Conservation (phyloP, 2,113 vertebrate genomes). For the Genyomyrus donnyi region DNA sequence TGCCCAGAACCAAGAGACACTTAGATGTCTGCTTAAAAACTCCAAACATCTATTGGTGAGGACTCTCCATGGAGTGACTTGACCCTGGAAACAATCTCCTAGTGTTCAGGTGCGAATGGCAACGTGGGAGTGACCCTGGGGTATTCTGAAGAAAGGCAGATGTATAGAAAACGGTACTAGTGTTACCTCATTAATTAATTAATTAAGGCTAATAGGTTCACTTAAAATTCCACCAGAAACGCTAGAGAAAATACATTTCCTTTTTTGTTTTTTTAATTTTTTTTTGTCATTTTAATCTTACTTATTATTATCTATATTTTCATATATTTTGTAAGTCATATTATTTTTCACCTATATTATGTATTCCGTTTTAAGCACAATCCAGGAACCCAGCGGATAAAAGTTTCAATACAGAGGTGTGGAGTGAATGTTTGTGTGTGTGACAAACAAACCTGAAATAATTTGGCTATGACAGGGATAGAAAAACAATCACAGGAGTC, state of each 20-base stretch:
- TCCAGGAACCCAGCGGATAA: background rate
- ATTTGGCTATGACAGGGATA: background rate
- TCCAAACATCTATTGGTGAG: background rate
- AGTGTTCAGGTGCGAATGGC: background rate
- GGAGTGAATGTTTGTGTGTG: background rate
- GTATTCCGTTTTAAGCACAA: background rate
- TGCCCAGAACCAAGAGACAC: background rate
- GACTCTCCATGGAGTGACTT: background rate
- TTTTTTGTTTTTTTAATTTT: background rate
- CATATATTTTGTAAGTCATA: background rate
- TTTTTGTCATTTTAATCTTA: background rate
- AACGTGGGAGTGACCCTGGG: background rate
- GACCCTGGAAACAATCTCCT: background rate
- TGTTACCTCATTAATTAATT: background rate
- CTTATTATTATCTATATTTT: background rate
- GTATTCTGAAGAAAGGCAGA: background rate
- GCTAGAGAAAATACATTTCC: background rate
- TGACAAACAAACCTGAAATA: background rate
- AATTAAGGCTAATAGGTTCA: background rate
- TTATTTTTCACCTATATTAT: background rate
- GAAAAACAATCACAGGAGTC: background rate
- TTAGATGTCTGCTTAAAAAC: background rate
- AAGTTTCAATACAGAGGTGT: background rate
- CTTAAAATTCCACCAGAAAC: background rate
- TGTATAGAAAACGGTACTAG: background rate